Evolutionary conservation across 1,140 invertebrate species (phyloP).

Genomic region (Bemisia tabaci): DNA sequence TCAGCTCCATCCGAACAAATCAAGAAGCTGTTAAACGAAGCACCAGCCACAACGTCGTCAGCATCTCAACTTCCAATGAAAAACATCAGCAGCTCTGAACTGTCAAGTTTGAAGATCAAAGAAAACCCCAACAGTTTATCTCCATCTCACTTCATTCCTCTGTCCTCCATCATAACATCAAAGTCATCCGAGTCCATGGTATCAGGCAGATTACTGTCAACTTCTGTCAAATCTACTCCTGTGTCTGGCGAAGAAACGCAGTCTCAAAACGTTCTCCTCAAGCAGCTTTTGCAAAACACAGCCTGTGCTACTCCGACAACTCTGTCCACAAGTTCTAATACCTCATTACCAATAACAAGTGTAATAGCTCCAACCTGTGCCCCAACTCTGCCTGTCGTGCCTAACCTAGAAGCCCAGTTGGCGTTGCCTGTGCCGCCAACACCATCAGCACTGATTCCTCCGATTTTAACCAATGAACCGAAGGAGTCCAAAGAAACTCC

Average conservation of each 20-base stretch:
- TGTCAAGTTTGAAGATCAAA: neutral
- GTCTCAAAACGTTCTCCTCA: slow-evolving; percentile 79
- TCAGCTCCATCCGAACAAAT: neutral
- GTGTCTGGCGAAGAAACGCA: slow-evolving; percentile 42
- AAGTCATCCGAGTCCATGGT: slow-evolving; percentile 15
- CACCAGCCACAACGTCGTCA: neutral
- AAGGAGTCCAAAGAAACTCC: slow-evolving; percentile 10
- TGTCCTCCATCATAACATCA: slow-evolving; percentile 18
- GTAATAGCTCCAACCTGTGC: slow-evolving; percentile 7
- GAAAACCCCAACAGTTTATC: neutral
- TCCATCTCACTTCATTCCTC: slow-evolving; percentile 16
- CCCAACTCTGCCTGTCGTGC: slow-evolving; percentile 38
- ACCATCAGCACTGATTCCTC: slow-evolving; percentile 33
- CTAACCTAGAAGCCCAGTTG: slow-evolving; percentile 55
- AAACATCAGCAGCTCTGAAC: neutral
- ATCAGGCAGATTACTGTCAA: neutral
- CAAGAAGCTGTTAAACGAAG: neutral
- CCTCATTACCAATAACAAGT: slow-evolving; percentile 15
- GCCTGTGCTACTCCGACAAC: slow-evolving; percentile 42
- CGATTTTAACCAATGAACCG: slow-evolving; percentile 21
- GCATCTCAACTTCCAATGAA: neutral
- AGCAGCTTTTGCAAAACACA: slow-evolving; percentile 77
- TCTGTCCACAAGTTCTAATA: slow-evolving; percentile 30
- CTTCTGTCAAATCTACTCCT: neutral
- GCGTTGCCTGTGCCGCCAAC: slow-evolving; percentile 52